Evolutionary conservation across 2,797 vertebrate genomes (phyloP).

Genomic region (Ptychobarbus kaznakovi): DNA sequence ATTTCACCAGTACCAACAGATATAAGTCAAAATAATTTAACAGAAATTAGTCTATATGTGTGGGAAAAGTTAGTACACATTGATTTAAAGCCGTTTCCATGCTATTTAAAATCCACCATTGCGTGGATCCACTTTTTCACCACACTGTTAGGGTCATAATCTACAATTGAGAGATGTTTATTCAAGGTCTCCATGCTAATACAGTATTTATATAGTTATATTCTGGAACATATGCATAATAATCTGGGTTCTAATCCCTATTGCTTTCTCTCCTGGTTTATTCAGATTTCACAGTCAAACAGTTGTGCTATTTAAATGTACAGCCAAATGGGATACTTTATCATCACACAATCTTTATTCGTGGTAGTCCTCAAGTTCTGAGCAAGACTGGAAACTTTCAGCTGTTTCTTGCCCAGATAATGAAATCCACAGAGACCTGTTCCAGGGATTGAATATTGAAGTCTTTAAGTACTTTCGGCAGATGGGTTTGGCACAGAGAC

Average conservation of each 20-base stretch:
- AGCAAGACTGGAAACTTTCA: slow-evolving; percentile 55
- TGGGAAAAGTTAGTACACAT: background rate
- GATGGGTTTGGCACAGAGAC: slow-evolving; percentile 27
- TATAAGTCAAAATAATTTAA: background rate
- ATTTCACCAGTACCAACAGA: background rate
- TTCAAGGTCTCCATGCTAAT: background rate
- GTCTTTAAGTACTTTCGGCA: slow-evolving; percentile 50
- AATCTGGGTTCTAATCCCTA: slow-evolving; percentile 1
- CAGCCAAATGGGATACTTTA: slow-evolving; percentile 19
- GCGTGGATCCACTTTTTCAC: background rate
- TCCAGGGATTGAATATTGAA: slow-evolving; percentile 15
- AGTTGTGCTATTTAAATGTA: background rate
- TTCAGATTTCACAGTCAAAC: slow-evolving; percentile 11
- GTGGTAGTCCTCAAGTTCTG: slow-evolving; percentile 4
- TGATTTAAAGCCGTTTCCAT: background rate
- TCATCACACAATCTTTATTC: slow-evolving; percentile 2
- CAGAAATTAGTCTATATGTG: background rate
- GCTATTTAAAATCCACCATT: background rate
- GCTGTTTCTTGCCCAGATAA: slow-evolving; percentile 55
- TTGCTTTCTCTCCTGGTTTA: background rate
- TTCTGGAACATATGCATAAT: background rate
- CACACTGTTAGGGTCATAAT: background rate
- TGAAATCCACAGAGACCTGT: slow-evolving; percentile 32
- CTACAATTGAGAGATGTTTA: background rate
- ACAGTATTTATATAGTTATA: background rate